A percentile compares a stretch with the other conserved stretches of the same genome.
phyloP scores from a whole-genome alignment of 2,888 invertebrate genomes.

The Xylota segnis region DNA sequence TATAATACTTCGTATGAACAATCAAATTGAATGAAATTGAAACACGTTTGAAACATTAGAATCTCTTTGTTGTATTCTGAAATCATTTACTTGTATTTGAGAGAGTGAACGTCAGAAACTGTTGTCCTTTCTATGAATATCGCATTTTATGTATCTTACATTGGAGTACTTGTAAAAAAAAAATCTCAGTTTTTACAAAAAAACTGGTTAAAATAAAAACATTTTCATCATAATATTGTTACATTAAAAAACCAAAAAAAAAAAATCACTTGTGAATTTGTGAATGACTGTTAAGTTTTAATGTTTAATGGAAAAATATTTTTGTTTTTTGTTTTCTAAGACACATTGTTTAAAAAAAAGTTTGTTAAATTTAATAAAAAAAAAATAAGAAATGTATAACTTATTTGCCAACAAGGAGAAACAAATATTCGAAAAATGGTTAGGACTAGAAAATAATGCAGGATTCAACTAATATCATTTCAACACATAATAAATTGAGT shows the following conservation, averaged over 20 bases:
- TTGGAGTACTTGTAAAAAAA: conserved; percentile 52
- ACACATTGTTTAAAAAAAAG: conserved; percentile 32
- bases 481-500: conserved; percentile 22
- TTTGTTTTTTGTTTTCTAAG: conserved; percentile 62
- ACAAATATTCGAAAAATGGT: conserved; percentile 4
- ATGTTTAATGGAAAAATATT: conserved; percentile 17
- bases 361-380: conserved; percentile 35
- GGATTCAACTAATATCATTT: conserved; percentile 25
- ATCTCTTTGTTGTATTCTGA: conserved; percentile 61
- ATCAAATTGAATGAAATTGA: conserved; percentile 81
- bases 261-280: conserved; percentile 32
- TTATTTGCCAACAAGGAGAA: conserved; percentile 30
- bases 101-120: conserved; percentile 62
- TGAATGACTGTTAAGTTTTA: conserved; percentile 40
- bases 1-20: conserved; percentile 55
- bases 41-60: conserved; percentile 83
- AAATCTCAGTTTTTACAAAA: conserved; percentile 2
- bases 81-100: conserved; percentile 66
- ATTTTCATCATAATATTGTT: conserved; percentile 49
- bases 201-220: conserved; percentile 33
- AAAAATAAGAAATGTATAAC: conserved; percentile 2
- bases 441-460: conserved; percentile 16
- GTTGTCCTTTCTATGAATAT: conserved; percentile 80
- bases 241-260: conserved; percentile 13
- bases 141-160: conserved; percentile 79